These are phyloP conservation scores for Lithophane semibrunnea DNA, from an alignment of 2,888 invertebrate genomes.

Conservation along the genomic window DNA sequence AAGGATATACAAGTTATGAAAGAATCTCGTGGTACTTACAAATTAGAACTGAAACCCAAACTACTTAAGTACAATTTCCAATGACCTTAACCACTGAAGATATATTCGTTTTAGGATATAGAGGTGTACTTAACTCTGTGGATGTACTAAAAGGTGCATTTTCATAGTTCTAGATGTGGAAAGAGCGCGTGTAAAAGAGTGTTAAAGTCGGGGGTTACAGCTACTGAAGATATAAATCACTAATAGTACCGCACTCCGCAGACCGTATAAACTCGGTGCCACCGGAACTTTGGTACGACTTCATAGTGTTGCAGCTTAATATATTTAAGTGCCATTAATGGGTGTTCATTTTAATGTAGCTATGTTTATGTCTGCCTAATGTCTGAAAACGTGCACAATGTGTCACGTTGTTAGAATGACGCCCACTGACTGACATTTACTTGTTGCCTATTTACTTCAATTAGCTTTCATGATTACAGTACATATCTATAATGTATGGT, in stretches of 20 bases:
- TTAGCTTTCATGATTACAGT: conserved; percentile 32
- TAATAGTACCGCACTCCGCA: conserved; percentile 26
- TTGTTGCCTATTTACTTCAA: conserved; percentile 45
- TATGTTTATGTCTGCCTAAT: background rate
- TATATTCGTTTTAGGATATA: background rate
- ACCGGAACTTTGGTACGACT: conserved; percentile 38
- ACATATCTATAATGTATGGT: background rate
- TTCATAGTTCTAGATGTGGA: background rate
- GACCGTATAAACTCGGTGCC: conserved; percentile 25
- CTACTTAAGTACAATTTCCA: background rate
- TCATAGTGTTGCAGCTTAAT: conserved; percentile 31
- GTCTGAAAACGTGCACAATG: conserved; percentile 38
- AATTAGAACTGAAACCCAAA: background rate
- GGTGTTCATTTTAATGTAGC: conserved; percentile 25
- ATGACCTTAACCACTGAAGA: background rate
- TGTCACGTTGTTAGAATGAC: conserved; percentile 44
- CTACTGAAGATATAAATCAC: conserved; percentile 25
- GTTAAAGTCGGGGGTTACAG: conserved; percentile 11
- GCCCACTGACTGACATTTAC: conserved; percentile 24
- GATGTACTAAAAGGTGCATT: background rate
- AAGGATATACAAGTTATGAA: conserved; percentile 9
- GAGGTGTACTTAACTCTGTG: background rate
- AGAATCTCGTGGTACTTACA: background rate
- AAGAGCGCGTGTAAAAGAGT: background rate
- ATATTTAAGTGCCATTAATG: conserved; percentile 34